Percentiles rank a stretch among this genome's conserved stretches.
phyloP scores from a whole-genome alignment of 2,888 invertebrate genomes.

The Ariolimax columbianus region DNA sequence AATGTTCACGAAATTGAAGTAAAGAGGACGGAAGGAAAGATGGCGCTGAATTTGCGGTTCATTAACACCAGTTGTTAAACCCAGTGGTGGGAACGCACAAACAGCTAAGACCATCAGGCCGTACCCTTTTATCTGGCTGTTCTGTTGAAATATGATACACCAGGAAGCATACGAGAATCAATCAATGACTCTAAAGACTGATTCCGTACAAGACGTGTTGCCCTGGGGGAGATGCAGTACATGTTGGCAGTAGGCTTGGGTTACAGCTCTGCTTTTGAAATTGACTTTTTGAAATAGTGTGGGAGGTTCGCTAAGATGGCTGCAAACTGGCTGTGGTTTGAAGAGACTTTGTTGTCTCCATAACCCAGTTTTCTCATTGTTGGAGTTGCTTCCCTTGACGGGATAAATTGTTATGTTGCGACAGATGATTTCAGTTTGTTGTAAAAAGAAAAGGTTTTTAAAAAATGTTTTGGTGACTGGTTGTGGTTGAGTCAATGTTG shows the following conservation, averaged over 20 bases:
- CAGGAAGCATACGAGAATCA: not conserved
- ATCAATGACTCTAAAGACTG: not conserved
- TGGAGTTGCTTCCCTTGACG: not conserved
- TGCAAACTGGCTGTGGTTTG: not conserved
- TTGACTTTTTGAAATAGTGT: not conserved
- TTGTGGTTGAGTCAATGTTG: no score
- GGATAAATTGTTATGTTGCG: not conserved
- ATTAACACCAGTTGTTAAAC: not conserved
- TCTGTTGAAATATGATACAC: not conserved
- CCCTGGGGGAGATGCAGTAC: not conserved
- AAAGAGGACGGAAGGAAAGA: not conserved
- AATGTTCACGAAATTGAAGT: not conserved
- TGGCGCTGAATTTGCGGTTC: not conserved
- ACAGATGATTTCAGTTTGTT: not conserved
- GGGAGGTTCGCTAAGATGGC: not conserved
- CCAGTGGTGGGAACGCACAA: not conserved
- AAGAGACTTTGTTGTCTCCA: not conserved
- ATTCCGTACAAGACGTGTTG: not conserved
- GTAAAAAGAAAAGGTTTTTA: not conserved
- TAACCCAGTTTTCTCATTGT: conserved; percentile 12
- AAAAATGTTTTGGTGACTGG: no score
- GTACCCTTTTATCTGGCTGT: not conserved
- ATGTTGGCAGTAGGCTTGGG: not conserved
- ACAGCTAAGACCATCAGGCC: not conserved
- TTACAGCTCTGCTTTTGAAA: not conserved